A percentile compares a stretch with the other conserved stretches of the same genome.
phyloP scores from a whole-genome alignment of 2,797 vertebrate species.

The Phalanger gymnotis region DNA sequence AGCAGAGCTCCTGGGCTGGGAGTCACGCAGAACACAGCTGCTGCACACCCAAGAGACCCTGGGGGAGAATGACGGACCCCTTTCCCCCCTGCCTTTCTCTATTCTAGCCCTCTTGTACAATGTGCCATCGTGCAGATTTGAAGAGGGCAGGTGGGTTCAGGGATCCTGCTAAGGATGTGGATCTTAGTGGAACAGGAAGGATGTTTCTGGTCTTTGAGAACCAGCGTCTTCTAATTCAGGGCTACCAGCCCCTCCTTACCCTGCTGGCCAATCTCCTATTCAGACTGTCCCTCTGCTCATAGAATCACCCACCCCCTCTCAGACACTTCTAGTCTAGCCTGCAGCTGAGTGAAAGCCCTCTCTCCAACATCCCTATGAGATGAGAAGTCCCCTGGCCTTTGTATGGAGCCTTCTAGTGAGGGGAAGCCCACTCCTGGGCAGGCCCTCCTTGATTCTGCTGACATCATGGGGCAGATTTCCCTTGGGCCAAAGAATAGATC shows the following conservation, averaged over 20 bases:
- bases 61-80: neutral
- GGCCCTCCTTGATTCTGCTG: neutral
- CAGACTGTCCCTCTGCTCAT: neutral
- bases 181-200: neutral
- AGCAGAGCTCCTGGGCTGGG: neutral
- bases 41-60: neutral
- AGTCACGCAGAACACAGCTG: neutral
- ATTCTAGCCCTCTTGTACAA: neutral
- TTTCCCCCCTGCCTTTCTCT: too few species aligned
- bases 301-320: neutral
- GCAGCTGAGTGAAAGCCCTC: neutral
- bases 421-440: neutral
- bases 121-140: rapidly evolving
- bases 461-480: neutral
- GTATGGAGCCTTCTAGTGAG: neutral
- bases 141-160: neutral
- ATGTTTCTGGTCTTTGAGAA: neutral
- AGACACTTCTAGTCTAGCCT: neutral
- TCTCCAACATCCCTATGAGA: neutral
- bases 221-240: neutral
- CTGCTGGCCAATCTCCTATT: neutral
- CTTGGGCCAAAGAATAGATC: neutral
- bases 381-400: neutral
- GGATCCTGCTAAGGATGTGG: neutral
- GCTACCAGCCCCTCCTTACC: neutral